These are phyloP conservation scores for Drosophila asahinai DNA, from an alignment of 1,140 invertebrate species.

Conservation along the genomic window DNA sequence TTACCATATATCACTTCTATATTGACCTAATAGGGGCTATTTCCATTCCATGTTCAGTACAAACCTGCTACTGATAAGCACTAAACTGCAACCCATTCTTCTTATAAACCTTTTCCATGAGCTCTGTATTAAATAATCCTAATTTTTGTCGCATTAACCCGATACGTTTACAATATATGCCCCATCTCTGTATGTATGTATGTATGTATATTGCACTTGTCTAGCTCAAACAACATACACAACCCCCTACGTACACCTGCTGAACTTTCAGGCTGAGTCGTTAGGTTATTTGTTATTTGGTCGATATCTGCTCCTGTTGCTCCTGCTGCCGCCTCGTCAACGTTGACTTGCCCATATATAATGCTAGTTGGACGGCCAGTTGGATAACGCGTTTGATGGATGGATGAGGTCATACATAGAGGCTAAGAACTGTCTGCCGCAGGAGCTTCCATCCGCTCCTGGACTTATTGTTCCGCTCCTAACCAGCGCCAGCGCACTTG, in stretches of 20 bases:
- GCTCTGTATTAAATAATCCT: background rate
- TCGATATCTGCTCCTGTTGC: conserved; percentile 56
- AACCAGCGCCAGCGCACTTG: background rate
- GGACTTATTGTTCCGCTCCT: background rate
- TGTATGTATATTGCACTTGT: conserved; percentile 8
- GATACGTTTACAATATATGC: no score
- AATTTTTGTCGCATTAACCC: background rate
- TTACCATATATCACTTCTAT: background rate
- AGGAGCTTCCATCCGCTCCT: conserved; percentile 1
- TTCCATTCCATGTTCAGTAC: background rate
- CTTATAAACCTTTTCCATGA: background rate
- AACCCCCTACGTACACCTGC: conserved; percentile 1
- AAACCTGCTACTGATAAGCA: no score
- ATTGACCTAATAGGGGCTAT: background rate
- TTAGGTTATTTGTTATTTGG: conserved; percentile 61
- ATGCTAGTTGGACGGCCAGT: conserved; percentile 34
- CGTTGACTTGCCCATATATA: conserved; percentile 46
- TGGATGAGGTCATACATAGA: conserved; percentile 52
- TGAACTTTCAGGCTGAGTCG: conserved; percentile 5
- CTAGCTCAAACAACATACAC: background rate
- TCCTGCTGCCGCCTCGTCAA: conserved; percentile 34
- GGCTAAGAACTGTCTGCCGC: background rate
- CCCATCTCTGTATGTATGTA: background rate
- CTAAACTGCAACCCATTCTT: no score
- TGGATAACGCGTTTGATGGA: conserved; percentile 42